Evolutionary conservation across 2,888 invertebrate genomes (phyloP).

Genomic region (Panopea generosa): DNA sequence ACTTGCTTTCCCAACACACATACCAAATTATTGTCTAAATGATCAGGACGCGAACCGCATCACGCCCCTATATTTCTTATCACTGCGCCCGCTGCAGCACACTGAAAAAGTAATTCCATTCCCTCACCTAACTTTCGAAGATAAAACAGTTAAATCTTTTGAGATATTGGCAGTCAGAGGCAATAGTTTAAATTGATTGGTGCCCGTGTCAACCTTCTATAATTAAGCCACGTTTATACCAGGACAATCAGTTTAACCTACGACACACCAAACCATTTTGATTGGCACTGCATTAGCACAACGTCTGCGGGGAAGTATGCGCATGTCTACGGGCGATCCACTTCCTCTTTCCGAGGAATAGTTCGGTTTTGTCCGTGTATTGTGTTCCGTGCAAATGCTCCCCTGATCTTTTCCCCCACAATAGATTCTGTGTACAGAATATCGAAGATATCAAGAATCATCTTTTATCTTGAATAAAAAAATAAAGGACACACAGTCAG

Average conservation of each 20-base stretch:
- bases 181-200: constrained; percentile 31
- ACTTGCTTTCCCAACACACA: constrained; percentile 60
- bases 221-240: neutral
- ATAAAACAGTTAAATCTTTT: constrained; percentile 51
- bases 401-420: no score
- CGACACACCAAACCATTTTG: constrained; percentile 3
- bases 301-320: neutral
- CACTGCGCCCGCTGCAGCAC: constrained; percentile 42
- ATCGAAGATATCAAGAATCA: no score
- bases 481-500: no score
- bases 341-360: no score
- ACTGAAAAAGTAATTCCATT: constrained; percentile 46
- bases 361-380: no score
- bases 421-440: no score
- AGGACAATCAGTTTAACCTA: constrained; percentile 23
- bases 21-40: constrained; percentile 59
- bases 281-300: constrained; percentile 18
- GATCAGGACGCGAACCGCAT: constrained; percentile 47
- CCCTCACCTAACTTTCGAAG: constrained; percentile 26
- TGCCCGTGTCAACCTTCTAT: constrained; percentile 30
- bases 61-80: constrained; percentile 60
- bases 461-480: no score
- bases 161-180: constrained; percentile 39
- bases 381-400: no score
- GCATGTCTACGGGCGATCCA: neutral